phyloP scores from a whole-genome alignment of 2,797 vertebrate genomes.

The Streptopelia turtur region DNA sequence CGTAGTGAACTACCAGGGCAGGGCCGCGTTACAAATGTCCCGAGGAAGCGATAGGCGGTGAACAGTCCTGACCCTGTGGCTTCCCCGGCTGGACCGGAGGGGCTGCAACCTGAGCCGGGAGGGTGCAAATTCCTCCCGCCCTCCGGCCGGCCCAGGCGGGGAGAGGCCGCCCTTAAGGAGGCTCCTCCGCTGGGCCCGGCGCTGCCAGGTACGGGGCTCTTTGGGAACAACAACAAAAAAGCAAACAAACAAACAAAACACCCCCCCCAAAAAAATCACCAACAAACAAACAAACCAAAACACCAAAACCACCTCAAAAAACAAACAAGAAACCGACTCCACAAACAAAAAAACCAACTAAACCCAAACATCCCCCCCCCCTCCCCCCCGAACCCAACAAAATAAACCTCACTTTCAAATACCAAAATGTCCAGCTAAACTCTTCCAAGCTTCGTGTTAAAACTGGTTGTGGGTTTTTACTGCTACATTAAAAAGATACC shows the following conservation, averaged over 20 bases:
- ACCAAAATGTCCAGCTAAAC: no score
- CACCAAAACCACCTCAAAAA: no score
- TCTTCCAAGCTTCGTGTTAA: background rate
- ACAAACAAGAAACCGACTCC: no score
- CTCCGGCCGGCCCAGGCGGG: background rate
- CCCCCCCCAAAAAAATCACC: background rate
- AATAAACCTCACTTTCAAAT: accelerated
- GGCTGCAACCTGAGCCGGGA: constrained; percentile 76
- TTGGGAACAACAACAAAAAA: no score
- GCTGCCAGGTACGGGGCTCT: background rate
- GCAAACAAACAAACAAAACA: no score
- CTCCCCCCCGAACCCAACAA: no score
- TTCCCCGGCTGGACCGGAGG: constrained; percentile 63
- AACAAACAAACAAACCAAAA: no score
- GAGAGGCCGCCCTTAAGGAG: constrained; percentile 61
- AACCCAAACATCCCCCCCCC: no score
- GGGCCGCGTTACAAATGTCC: constrained; percentile 50
- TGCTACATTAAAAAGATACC: background rate
- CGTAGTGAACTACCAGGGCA: background rate
- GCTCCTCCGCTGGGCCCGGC: background rate
- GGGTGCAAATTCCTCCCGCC: constrained; percentile 74
- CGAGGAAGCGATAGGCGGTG: constrained; percentile 70
- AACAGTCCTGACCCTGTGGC: constrained; percentile 72
- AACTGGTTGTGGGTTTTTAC: no score
- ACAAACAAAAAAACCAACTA: no score